Base-by-base conservation (phyloP, 1,140 invertebrate species). In the Macrotrachela quadricornifera region DNA sequence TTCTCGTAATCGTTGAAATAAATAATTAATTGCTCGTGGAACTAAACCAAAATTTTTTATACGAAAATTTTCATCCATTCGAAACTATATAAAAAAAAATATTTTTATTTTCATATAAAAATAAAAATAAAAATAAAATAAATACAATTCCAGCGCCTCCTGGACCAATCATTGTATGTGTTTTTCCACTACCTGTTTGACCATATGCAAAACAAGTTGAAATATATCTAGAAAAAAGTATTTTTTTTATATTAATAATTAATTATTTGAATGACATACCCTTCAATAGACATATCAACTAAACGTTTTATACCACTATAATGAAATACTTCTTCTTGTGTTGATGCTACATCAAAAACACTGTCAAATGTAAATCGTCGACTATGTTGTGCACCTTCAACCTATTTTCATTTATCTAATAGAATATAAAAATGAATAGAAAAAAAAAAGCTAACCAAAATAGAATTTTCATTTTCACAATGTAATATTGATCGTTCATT, bases 191-290 rank as follows among this genome's bases (percentile, higher is more conserved):
- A 16, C 68, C 68, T 18, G 69, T 71, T 55, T 71, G 69, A 39
- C 69, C 69, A 62, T 67, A 71, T 4, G 67, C 67, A 48, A 71
- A 61, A 10, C 85, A 90, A 17, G 88, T 92, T 46, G 66, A 69
- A 6, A 64, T 59, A 61, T 65, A 71, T 18, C 68, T 70, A 30
- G 13, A 40, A 1, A 40, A 49, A 4, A 8, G 8, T 30, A 30
- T 30, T 2, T 30, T 4, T 30, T 30, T 30, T 30, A 2, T 30
- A 8, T 4, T 4, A 30, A 30, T 2, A 30, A 30, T 2, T 4
- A 10, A 42, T 3, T 6, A 17, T 12, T 6, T 14, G 14, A 39
- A n/a, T 43, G 6, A 49, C 52, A 56, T 57, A 70, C 66, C 69
- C 69, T 55, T 61, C 62, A 10, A 69, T 54, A 18, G 67, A 62